Evolutionary conservation across 2,888 invertebrate genomes (phyloP), one percentile per base, ranked within the genome.

Genomic region (Cylloceria caligata): DNA sequence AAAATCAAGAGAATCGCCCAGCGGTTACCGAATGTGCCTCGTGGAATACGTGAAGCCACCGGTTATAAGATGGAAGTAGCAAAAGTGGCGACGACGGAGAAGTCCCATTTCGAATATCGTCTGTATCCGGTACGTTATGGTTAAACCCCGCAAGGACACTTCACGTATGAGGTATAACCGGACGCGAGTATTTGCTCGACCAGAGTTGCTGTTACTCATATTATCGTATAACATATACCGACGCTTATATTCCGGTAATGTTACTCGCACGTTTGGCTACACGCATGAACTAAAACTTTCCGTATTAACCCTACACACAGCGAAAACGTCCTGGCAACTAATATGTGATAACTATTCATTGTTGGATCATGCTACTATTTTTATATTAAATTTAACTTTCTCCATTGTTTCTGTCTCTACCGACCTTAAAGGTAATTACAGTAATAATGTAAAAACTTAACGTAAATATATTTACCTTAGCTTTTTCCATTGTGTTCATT

Each of bases 131-230:
- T 79, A 60, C 42, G 16, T 7, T 21, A 6, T 7, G 55, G 39
- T 30, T 42, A 13, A 62, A 42, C 24, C 39, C 11, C 6, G 27
- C 57, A n/a, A 72, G 60, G 47, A 60, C 45, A 45, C 62, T 60
- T 67, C 79, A 75, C 82, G 79, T 83, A 83, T 84, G 80, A 83
- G 80, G 83, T 71, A 80, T 34, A 81, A 79, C 79, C 81, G 83
- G 83, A 84, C 71, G 77, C 77, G 81, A 77, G 76, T 81, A 77
- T 81, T 83, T 81, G 81, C 77, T 78, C 81, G 71, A 77, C 71
- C 71, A 77, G 80, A 75, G 42, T 81, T 80, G 76, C 52, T 69
- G 60, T 7, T 60, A 67, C 71, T 71, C 75, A 30, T 74, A 78
- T 82, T 79, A 82, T 82, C 82, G 30, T 71, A 47, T 24, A 64